Evolutionary conservation across 2,113 vertebrate species (phyloP).

Genomic region (Melanostigma gelatinosum): DNA sequence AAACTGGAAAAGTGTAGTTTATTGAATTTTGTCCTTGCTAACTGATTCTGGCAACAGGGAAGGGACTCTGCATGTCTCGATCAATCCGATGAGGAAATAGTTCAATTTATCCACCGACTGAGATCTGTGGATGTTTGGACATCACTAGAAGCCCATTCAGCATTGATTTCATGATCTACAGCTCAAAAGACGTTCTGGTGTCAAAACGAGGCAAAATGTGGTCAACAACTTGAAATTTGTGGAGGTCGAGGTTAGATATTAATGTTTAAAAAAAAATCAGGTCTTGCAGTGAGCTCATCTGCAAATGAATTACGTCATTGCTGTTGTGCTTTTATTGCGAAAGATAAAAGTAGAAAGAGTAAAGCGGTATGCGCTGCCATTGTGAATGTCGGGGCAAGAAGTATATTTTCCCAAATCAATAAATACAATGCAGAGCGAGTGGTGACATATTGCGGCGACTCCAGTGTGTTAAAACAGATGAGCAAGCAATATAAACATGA

Average conservation of each 20-base stretch:
- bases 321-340: background rate
- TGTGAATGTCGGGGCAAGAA: background rate
- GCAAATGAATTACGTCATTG: too few relatives aligned
- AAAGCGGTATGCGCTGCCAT: background rate
- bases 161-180: background rate
- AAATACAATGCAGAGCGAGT: too few relatives aligned
- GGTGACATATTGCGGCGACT: background rate
- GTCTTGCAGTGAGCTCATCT: too few relatives aligned
- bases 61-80: background rate
- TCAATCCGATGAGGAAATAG: background rate
- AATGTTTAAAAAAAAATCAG: too few relatives aligned
- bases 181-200: background rate
- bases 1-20: conserved; percentile 29
- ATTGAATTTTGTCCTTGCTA: conserved; percentile 17
- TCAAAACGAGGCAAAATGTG: background rate
- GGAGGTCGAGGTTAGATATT: background rate
- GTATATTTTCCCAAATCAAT: background rate
- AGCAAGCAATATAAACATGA: background rate
- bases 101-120: background rate
- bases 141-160: background rate
- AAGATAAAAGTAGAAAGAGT: background rate
- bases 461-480: background rate
- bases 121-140: background rate
- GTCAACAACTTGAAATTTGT: background rate
- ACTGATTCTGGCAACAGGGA: conserved; percentile 8